Evolutionary conservation across 2,113 vertebrate species (phyloP).

Genomic region (Brachypodius melanocephalos): DNA sequence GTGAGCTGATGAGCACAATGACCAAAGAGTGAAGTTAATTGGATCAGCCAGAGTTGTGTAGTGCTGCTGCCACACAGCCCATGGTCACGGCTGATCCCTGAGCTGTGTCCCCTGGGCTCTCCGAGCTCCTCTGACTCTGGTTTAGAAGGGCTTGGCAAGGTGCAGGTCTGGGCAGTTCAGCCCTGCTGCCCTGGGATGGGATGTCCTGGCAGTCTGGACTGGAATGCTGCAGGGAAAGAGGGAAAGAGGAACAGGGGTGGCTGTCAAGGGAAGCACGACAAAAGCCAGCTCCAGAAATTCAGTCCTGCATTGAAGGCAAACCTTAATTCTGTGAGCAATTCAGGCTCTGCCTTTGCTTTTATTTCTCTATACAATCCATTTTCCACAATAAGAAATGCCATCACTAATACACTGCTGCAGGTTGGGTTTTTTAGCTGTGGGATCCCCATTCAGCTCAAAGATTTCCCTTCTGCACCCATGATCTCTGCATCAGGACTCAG

Average conservation of each 20-base stretch:
- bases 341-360: background rate
- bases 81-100: background rate
- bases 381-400: background rate
- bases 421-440: background rate
- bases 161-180: background rate
- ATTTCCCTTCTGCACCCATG: background rate
- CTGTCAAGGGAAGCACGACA: background rate
- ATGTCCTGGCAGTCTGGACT: background rate
- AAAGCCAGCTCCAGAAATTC: background rate
- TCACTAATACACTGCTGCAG: background rate
- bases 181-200: background rate
- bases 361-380: background rate
- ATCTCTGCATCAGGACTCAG: background rate
- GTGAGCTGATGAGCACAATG: background rate
- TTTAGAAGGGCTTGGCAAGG: background rate
- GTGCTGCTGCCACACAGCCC: background rate
- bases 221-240: background rate
- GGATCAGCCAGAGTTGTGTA: background rate
- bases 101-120: background rate
- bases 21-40: background rate
- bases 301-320: background rate
- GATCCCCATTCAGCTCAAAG: background rate
- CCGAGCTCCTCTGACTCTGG: background rate
- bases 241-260: background rate
- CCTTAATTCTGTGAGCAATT: background rate